Percentiles rank a stretch among this genome's conserved stretches.
Conservation (phyloP, 2,888 invertebrate genomes). For the Andrena trimmerana region DNA sequence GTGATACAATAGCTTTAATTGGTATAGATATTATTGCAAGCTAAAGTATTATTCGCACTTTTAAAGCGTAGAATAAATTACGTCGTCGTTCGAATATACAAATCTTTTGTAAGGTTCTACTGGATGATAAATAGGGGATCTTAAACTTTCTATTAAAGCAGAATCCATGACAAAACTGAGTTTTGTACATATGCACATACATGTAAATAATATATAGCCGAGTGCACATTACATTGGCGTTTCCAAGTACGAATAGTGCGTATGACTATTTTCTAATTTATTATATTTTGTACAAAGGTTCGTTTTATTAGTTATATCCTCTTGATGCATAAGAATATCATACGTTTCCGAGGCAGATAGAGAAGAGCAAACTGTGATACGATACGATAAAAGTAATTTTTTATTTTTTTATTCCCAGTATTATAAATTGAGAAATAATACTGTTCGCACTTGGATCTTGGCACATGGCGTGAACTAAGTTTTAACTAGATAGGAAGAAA, state of each 20-base stretch:
- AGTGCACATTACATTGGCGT: conserved; percentile 36
- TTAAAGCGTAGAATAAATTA: conserved; percentile 33
- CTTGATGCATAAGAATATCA: conserved; percentile 20
- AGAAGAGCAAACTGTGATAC: conserved; percentile 66
- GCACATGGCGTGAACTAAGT: conserved; percentile 74
- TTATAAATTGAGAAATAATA: conserved; percentile 61
- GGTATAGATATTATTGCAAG: conserved; percentile 43
- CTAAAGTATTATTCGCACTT: conserved; percentile 61
- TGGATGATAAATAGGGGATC: conserved; percentile 30
- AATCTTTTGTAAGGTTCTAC: conserved; percentile 38
- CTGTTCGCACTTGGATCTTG: conserved; percentile 64
- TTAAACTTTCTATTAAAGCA: conserved; percentile 41
- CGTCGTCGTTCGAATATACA: conserved; percentile 29
- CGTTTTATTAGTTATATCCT: conserved; percentile 32
- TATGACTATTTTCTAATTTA: conserved; percentile 60
- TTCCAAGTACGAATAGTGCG: conserved; percentile 38
- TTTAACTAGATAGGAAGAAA: conserved; percentile 69
- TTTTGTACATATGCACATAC: conserved; percentile 51
- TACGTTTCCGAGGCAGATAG: conserved; percentile 31
- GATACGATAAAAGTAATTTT: conserved; percentile 62
- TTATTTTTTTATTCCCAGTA: conserved; percentile 68
- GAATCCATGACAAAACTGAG: conserved; percentile 61
- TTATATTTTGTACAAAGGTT: conserved; percentile 49
- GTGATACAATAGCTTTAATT: conserved; percentile 52
- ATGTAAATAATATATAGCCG: conserved; percentile 43